Evolutionary conservation across 2,113 vertebrate species (phyloP).

Genomic region (Brachionichthys hirsutus): DNA sequence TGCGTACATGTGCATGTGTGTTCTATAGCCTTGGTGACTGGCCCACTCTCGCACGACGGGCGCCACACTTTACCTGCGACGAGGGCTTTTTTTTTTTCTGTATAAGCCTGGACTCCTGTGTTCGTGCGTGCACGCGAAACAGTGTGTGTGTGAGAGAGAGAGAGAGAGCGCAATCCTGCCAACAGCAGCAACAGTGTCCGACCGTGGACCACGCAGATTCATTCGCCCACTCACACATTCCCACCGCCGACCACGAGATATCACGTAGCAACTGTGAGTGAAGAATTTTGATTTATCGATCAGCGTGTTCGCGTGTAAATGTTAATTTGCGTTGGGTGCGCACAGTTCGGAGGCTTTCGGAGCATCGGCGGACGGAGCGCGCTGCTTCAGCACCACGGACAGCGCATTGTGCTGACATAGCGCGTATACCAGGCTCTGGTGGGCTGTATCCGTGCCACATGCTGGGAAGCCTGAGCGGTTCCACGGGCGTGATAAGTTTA

Average conservation of each 20-base stretch:
- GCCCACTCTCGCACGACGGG: conserved; percentile 27
- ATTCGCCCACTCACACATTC: conserved; percentile 59
- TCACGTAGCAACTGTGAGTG: conserved; percentile 7
- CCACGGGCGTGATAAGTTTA: conserved; percentile 6
- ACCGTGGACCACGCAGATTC: conserved; percentile 54
- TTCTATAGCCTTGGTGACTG: background rate
- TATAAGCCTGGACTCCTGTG: conserved; percentile 21
- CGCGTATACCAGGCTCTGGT: conserved; percentile 5
- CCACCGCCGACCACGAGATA: conserved; percentile 22
- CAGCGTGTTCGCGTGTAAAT: too few relatives aligned
- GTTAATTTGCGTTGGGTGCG: too few relatives aligned
- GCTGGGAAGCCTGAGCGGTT: conserved; percentile 6
- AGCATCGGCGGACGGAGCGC: conserved; percentile 8
- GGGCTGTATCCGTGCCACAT: conserved; percentile 14
- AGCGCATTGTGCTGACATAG: conserved; percentile 51
- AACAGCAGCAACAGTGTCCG: conserved; percentile 65
- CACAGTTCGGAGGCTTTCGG: too few relatives aligned
- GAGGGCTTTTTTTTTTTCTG: conserved; percentile 18
- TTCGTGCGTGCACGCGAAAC: background rate
- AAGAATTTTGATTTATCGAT: too few relatives aligned
- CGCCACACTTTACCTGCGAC: conserved; percentile 58
- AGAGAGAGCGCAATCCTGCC: conserved; percentile 35
- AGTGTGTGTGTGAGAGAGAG: background rate
- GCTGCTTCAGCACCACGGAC: conserved; percentile 42
- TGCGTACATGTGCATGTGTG: too few relatives aligned